Base-by-base conservation (phyloP, 64 coral and sea anemone genomes). In the Trachythela sp. region DNA sequence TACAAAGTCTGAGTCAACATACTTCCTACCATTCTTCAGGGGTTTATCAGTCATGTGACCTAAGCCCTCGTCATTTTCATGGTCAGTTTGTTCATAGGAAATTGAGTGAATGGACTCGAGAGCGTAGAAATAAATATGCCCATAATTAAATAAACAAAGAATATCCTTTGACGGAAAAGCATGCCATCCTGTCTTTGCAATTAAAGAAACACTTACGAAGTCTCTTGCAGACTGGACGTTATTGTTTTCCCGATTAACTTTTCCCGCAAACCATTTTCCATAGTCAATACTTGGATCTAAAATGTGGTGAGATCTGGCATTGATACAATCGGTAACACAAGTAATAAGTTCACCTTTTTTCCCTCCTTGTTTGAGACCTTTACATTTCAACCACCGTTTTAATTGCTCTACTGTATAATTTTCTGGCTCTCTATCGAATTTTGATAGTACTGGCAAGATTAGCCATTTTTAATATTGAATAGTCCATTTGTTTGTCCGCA, bases 261-360 rank as follows among this genome's bases (percentile, higher is more conserved):
- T 86, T 13, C 18, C 17, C 29, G 45, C 85, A 49, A 86, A 27
- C 85, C 85, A 86, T 31, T 86, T 86, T 24, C 30, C 85, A 31
- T 86, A 27, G 30, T 86, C 85, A 13, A 86, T 86, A 29, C 85
- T 86, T 1, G 85, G 43, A 29, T 86, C 85, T 50, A 86, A 48
- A 54, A 86, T 30, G 31, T 40, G 42, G 85, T 43, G 94, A 97
- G 56, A 39, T 92, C 18, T 20, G 13, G 49, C 13, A 10, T 52
- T 52, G 49, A 52, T 52, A 52, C 49, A 52, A 52, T 52, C 49
- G 13, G 13, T 20, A 15, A 52, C 49, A 15, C 49, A 20, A 10
- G 13, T 10, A 20, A 52, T 10, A 52, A 52, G 49, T 15, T 52
- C 49, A 52, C 49, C 13, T 52, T 20, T 52, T 52, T 52, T 52